Evolutionary conservation across 2,113 vertebrate species (phyloP).

Genomic region (Alexandromys fortis): DNA sequence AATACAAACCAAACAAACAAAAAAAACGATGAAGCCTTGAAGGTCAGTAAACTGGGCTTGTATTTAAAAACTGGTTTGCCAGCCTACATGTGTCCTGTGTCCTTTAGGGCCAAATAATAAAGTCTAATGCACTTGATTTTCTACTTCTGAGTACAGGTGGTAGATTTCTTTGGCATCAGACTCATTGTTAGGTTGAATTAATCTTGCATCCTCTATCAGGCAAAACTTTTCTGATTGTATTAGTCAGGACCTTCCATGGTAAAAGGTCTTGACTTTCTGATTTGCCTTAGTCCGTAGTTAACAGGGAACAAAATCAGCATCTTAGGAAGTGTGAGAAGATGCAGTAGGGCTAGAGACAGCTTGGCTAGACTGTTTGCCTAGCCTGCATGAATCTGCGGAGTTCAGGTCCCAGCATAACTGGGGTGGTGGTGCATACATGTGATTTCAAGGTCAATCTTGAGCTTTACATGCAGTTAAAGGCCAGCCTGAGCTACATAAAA

Average conservation of each 20-base stretch:
- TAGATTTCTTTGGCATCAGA: slow-evolving; percentile 43
- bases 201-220: slow-evolving; percentile 12
- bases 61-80: slow-evolving; percentile 28
- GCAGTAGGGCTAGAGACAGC: background rate
- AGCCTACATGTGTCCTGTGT: background rate
- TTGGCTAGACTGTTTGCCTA: background rate
- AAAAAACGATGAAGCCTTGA: background rate
- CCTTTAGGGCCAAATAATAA: slow-evolving; percentile 34
- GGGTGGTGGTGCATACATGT: background rate
- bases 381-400: no score
- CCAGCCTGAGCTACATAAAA: background rate
- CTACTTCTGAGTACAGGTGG: background rate
- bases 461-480: background rate
- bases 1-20: background rate
- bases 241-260: background rate
- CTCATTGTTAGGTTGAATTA: slow-evolving; percentile 41
- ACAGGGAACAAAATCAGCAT: slow-evolving; percentile 26
- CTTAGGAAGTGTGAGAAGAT: slow-evolving; percentile 24
- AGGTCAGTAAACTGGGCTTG: background rate
- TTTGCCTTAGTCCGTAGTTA: slow-evolving; percentile 21
- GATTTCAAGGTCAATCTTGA: background rate
- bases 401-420: background rate
- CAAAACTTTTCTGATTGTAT: background rate
- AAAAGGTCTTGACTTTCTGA: background rate
- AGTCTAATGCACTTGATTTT: slow-evolving; percentile 24